phyloP scores from a whole-genome alignment of 2,113 vertebrate species.

The Salminus brasiliensis region DNA sequence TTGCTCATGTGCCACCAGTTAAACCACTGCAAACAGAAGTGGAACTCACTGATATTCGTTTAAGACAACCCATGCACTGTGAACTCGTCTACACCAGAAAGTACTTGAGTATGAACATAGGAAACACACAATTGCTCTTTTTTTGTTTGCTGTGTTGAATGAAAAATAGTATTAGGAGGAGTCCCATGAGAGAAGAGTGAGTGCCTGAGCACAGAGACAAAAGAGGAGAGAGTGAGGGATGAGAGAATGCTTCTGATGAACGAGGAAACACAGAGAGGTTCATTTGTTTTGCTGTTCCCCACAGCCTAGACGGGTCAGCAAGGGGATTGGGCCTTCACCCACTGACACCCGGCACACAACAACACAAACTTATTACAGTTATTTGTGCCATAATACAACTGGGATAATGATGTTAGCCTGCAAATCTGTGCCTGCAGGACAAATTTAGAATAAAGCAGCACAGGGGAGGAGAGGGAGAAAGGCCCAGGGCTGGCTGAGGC shows the following conservation, averaged over 20 bases:
- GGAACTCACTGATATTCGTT: not conserved
- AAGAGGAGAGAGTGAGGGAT: conserved; percentile 12
- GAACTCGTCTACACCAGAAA: not conserved
- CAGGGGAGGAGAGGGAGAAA: not conserved
- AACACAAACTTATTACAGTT: conserved; percentile 34
- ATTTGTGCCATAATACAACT: conserved; percentile 42
- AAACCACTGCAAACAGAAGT: too few relatives aligned
- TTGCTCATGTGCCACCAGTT: not conserved
- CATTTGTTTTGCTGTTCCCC: conserved; percentile 48
- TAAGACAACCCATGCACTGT: not conserved
- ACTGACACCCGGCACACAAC: conserved; percentile 32
- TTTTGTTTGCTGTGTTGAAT: conserved; percentile 11
- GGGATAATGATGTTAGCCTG: conserved; percentile 37
- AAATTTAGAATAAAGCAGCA: conserved; percentile 6
- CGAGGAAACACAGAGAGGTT: conserved; percentile 35
- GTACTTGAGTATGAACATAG: not conserved
- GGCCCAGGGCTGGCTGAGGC: conserved; percentile 9
- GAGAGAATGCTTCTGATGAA: conserved; percentile 43
- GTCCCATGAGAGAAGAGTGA: conserved; percentile 5
- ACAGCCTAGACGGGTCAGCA: conserved; percentile 28
- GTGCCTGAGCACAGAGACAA: not conserved
- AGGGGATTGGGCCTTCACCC: conserved; percentile 39
- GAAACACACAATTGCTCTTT: not conserved
- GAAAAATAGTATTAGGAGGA: conserved; percentile 28
- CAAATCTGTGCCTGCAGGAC: conserved; percentile 34